These are phyloP conservation scores for Noctua comes DNA, from an alignment of 2,888 invertebrate genomes.

Conservation along the genomic window DNA sequence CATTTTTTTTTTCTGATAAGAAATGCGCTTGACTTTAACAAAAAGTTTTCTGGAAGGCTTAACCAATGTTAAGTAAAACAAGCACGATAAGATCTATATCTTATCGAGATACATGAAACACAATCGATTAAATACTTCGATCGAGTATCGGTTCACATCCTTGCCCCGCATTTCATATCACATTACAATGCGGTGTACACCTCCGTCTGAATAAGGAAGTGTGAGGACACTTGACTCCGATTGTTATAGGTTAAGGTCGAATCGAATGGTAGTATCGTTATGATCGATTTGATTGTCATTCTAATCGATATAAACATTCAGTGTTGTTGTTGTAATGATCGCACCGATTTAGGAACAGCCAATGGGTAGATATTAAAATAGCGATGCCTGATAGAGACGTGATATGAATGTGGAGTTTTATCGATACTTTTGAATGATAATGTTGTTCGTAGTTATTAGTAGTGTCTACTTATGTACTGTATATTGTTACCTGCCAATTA, in stretches of 20 bases:
- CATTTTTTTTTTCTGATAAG: neutral
- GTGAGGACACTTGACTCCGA: conserved; percentile 72
- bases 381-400: conserved; percentile 40
- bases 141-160: conserved; percentile 63
- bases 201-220: conserved; percentile 73
- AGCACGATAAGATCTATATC: too few species aligned
- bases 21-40: neutral
- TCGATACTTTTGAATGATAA: conserved; percentile 17
- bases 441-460: neutral
- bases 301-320: conserved; percentile 57
- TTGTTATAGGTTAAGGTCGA: conserved; percentile 79
- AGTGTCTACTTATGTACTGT: neutral
- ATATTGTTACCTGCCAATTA: conserved; percentile 3
- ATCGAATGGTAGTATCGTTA: conserved; percentile 46
- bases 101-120: neutral
- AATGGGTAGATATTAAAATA: conserved; percentile 43
- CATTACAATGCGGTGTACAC: conserved; percentile 73
- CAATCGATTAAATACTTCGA: conserved; percentile 33
- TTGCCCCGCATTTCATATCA: conserved; percentile 74
- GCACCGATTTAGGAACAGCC: conserved; percentile 35
- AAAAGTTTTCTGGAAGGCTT: neutral
- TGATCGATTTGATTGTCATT: conserved; percentile 58
- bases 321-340: conserved; percentile 62
- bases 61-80: too few species aligned
- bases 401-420: conserved; percentile 38